Evolutionary conservation across 2,113 vertebrate genomes (phyloP).

Genomic region (Syrmaticus mikado): DNA sequence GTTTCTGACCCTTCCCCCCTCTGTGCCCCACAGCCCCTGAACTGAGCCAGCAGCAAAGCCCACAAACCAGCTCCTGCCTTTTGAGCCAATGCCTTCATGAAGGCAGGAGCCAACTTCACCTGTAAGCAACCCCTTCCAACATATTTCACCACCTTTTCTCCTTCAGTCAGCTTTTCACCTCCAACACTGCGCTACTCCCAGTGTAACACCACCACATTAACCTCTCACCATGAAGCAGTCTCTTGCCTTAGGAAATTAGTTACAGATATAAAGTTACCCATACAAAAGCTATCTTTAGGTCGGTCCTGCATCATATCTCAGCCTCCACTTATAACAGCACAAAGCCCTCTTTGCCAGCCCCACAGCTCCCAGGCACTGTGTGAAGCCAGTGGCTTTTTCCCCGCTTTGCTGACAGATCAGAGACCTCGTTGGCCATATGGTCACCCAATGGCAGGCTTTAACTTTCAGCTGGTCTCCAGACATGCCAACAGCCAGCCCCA

Average conservation of each 20-base stretch:
- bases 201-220: not conserved
- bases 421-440: rapidly evolving
- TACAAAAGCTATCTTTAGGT: not conserved
- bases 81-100: not conserved
- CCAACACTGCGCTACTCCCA: not conserved
- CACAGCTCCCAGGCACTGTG: rapidly evolving
- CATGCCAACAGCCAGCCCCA: not conserved
- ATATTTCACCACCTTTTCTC: not conserved
- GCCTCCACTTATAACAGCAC: rapidly evolving
- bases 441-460: not conserved
- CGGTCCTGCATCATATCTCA: not conserved
- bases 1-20: not conserved
- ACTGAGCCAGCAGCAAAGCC: not conserved
- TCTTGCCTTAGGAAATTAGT: not conserved
- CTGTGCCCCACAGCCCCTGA: not conserved
- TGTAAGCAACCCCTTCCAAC: not conserved
- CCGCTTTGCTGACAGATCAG: rapidly evolving
- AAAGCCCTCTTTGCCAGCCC: not conserved
- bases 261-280: not conserved
- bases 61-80: not conserved
- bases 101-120: not conserved
- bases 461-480: not conserved
- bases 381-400: not conserved
- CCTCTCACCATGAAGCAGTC: not conserved
- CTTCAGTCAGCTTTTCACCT: not conserved